phyloP scores from a whole-genome alignment of 2,113 vertebrate genomes.

The Mustela lutreola region DNA sequence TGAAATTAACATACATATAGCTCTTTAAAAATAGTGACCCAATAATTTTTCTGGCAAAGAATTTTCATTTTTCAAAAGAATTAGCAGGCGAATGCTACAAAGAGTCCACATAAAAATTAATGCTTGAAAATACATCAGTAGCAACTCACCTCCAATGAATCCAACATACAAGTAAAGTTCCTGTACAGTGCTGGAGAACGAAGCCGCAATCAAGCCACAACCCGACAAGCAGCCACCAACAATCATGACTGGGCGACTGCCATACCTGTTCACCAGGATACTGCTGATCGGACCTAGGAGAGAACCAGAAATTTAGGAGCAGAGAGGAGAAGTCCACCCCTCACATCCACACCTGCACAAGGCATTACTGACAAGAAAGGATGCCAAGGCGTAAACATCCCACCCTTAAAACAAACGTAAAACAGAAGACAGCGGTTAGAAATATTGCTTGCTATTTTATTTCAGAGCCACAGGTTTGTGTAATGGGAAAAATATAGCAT shows the following conservation, averaged over 20 bases:
- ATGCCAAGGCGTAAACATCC: background rate
- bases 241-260: slow-evolving; percentile 95
- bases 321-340: slow-evolving; percentile 71
- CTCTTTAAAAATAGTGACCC: slow-evolving; percentile 15
- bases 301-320: background rate
- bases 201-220: slow-evolving; percentile 92
- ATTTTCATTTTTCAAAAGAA: slow-evolving; percentile 21
- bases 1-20: slow-evolving; percentile 1
- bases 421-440: background rate
- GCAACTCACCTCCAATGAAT: slow-evolving; percentile 85
- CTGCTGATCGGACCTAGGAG: slow-evolving; percentile 95
- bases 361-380: background rate
- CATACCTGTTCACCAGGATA: slow-evolving; percentile 97
- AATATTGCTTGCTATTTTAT: background rate
- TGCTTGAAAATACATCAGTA: background rate
- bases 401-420: background rate
- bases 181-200: slow-evolving; percentile 94
- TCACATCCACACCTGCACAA: slow-evolving; percentile 93
- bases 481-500: background rate
- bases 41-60: slow-evolving; percentile 35
- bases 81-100: background rate
- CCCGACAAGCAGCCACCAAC: slow-evolving; percentile 92
- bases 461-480: background rate
- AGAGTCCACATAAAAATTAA: background rate
- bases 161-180: slow-evolving; percentile 96